A percentile compares a stretch with the other conserved stretches of the same genome.
Evolutionary conservation across 2,888 invertebrate species (phyloP).

Genomic region (Drosophila colorata): DNA sequence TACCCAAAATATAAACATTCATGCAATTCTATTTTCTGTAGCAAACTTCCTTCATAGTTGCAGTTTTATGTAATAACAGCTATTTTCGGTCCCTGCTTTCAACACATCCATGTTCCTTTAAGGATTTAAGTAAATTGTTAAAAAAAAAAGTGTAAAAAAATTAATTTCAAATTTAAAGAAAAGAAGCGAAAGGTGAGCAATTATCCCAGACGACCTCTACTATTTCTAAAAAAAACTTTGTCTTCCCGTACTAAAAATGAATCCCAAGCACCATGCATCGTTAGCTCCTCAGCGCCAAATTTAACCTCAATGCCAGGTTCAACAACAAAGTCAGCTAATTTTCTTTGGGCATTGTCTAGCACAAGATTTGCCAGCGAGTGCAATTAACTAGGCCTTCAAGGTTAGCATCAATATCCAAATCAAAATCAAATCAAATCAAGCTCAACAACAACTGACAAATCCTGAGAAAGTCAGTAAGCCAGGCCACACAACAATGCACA

Average conservation of each 20-base stretch:
- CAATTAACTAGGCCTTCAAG: conserved; percentile 68
- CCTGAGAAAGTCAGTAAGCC: conserved; percentile 70
- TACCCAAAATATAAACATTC: too few relatives aligned
- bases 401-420: conserved; percentile 29
- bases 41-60: too few relatives aligned
- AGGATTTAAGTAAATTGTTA: too few relatives aligned
- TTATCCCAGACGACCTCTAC: background rate
- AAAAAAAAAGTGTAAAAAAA: background rate
- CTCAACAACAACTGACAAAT: conserved; percentile 67
- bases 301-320: conserved; percentile 47
- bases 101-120: too few relatives aligned
- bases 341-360: conserved; percentile 23
- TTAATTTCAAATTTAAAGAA: background rate
- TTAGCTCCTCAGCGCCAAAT: conserved; percentile 4
- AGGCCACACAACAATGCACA: conserved; percentile 59
- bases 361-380: conserved; percentile 44
- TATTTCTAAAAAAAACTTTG: background rate
- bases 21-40: too few relatives aligned
- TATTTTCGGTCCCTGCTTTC: too few relatives aligned
- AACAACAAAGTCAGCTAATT: conserved; percentile 48
- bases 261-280: conserved; percentile 16
- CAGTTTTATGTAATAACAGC: too few relatives aligned
- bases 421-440: conserved; percentile 58
- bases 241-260: background rate
- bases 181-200: background rate